These are phyloP conservation scores for Agapostemon virescens DNA, from an alignment of 2,888 invertebrate species.

Conservation along the genomic window DNA sequence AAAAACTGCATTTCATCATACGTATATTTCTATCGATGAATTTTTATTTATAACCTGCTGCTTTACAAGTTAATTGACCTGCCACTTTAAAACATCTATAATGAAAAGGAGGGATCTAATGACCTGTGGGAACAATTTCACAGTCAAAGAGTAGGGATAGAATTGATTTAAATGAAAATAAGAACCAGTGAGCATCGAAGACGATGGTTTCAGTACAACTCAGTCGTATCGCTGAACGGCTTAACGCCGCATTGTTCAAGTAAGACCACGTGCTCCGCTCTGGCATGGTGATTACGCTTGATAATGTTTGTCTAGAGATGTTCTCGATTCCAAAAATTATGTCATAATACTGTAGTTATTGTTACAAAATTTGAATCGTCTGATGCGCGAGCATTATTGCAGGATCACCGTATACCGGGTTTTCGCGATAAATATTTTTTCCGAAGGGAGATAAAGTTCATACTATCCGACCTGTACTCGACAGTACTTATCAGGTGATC, in stretches of 20 bases:
- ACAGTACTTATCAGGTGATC: too few species aligned
- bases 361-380: not conserved
- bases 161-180: too few species aligned
- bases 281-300: too few species aligned
- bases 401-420: too few species aligned
- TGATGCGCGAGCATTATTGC: not conserved
- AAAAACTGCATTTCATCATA: not conserved
- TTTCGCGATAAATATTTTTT: not conserved
- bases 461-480: too few species aligned
- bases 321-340: not conserved
- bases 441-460: too few species aligned
- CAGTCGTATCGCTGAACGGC: not conserved
- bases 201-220: not conserved
- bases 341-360: not conserved
- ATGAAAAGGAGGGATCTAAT: not conserved
- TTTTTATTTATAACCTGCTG: not conserved
- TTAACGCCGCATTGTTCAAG: not conserved
- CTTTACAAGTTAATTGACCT: not conserved
- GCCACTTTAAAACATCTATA: not conserved
- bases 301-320: not conserved
- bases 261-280: conserved; percentile 15
- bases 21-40: too few species aligned
- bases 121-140: not conserved
- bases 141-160: too few species aligned
- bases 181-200: not conserved